Evolutionary conservation across 2,113 vertebrate species (phyloP), one percentile per base, ranked within the genome.

Genomic region (Catharus fuscescens): DNA sequence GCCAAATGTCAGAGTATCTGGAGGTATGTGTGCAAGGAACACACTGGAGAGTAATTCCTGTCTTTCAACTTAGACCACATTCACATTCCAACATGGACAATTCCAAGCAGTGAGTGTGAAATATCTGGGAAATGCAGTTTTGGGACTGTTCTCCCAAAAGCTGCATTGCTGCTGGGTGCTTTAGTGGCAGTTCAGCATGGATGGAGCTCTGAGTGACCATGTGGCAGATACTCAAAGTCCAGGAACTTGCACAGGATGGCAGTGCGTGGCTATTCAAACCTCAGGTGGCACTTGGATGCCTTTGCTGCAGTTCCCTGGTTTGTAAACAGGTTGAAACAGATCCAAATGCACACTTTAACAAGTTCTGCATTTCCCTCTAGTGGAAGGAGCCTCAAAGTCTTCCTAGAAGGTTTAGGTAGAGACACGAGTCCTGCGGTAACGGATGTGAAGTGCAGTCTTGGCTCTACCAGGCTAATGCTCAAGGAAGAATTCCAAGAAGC

Each of bases 341-440:
- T 18, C 26, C 59, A 86, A 34, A 34, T 7, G 7, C 0, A 6
- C 71, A 38, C 44, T 80, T 14, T 15, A 77, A 78, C 17, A 77
- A 70, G 26, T 70, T 80, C 69, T 86, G 45, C 72, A 31, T 70
- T 87, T 80, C n/a, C 17, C 28, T 80, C 13, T 45, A 45, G 52
- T 12, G 19, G 73, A 87, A 91, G 18, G 38, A 90, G 32, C 47
- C 65, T 62, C 29, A 71, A 71, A 76, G 28, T 32, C 26, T 74
- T 93, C 47, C 61, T 21, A 81, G 34, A 71, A 71, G 62, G 14
- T 14, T 21, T 4, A 56, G 14, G 15, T 11, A 77, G 29, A 78
- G 36, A 53, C 25, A 10, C 0, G 0, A 67, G 21, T 29, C 34
- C 34, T n/a, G 3, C 24, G 40, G 20, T 45, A 56, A 57, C 1